A percentile compares a stretch with the other conserved stretches of the same genome.
phyloP scores from a whole-genome alignment of 2,113 vertebrate species.

The Scytalopus superciliaris region DNA sequence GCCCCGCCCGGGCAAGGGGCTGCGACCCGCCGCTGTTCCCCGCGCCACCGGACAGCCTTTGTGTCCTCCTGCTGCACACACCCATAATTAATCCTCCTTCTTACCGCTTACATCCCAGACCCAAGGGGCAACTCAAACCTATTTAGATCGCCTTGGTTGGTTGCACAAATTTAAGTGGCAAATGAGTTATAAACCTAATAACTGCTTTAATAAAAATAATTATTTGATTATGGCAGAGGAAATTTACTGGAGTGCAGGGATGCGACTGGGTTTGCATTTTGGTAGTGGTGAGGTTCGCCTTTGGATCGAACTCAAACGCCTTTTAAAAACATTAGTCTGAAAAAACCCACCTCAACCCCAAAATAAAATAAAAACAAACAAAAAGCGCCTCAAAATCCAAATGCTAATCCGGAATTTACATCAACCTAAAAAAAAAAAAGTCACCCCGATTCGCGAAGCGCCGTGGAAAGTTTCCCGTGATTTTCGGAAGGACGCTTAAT shows the following conservation, averaged over 20 bases:
- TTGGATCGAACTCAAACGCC: not conserved
- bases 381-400: not conserved
- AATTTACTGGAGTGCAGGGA: slow-evolving; percentile 24
- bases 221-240: slow-evolving; percentile 64
- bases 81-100: slow-evolving; percentile 82
- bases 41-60: slow-evolving; percentile 55
- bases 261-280: slow-evolving; percentile 1
- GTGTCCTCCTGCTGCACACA: slow-evolving; percentile 69
- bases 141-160: slow-evolving; percentile 82
- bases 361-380: not conserved
- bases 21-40: not conserved
- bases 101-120: slow-evolving; percentile 72
- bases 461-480: not conserved
- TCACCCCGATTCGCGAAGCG: not conserved
- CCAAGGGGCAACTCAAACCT: slow-evolving; percentile 78
- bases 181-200: slow-evolving; percentile 85
- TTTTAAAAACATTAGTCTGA: not conserved
- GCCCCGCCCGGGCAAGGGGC: not conserved
- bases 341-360: not conserved
- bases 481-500: slow-evolving; percentile 17
- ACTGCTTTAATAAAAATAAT: slow-evolving; percentile 68
- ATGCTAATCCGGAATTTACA: not conserved
- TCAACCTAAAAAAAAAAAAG: not conserved
- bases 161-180: slow-evolving; percentile 84
- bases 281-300: not conserved